Conservation (phyloP, 2,888 invertebrate species). For the Entomobrya proxima region DNA sequence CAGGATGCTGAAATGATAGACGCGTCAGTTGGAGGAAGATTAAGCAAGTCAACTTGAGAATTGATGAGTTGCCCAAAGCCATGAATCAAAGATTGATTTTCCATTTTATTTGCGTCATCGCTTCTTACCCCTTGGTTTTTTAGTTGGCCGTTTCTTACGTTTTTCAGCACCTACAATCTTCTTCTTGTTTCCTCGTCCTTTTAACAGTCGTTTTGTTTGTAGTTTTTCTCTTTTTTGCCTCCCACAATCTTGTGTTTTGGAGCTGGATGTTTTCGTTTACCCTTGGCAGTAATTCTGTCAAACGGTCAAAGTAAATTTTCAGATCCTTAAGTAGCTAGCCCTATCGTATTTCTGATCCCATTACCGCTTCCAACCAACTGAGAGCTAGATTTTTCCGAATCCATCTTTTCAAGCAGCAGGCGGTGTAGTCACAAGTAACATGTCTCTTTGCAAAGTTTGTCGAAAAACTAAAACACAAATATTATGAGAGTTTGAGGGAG, state of each 20-base stretch:
- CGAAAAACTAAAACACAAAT: background rate
- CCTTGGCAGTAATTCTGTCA: background rate
- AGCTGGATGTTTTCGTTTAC: background rate
- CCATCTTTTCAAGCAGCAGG: conserved; percentile 26
- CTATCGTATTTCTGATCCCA: background rate
- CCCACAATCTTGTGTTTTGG: background rate
- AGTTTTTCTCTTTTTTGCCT: background rate
- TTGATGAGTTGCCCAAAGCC: background rate
- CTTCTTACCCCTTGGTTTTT: background rate
- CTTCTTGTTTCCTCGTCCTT: background rate
- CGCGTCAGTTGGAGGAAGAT: conserved; percentile 10
- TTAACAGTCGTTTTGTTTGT: background rate
- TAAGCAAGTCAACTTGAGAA: background rate
- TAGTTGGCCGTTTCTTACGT: background rate
- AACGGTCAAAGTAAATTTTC: conserved; percentile 6
- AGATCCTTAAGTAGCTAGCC: background rate
- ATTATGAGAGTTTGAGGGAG: background rate
- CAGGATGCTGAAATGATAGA: background rate
- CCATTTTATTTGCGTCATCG: background rate
- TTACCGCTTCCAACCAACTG: background rate
- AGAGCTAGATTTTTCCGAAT: background rate
- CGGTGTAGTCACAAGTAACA: background rate
- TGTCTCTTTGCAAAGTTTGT: background rate
- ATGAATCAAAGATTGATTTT: background rate
- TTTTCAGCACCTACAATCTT: background rate